These are phyloP conservation scores for Lamellibrachia satsuma DNA, from an alignment of 2,888 invertebrate species.

Conservation along the genomic window DNA sequence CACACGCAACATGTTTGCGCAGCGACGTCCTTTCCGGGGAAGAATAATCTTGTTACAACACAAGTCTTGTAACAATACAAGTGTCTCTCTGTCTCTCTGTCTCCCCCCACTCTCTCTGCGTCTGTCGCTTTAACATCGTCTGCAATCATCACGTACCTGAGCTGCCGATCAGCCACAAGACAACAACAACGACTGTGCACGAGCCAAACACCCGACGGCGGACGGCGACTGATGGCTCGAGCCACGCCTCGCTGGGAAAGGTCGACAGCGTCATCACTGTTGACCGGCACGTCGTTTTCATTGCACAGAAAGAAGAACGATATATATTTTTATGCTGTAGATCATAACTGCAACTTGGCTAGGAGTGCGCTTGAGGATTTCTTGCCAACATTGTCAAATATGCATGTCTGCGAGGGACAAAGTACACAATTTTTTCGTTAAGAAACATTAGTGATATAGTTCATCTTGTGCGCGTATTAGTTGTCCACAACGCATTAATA, in stretches of 20 bases:
- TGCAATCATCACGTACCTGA: background rate
- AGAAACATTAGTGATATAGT: too few species aligned
- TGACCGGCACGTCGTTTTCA: background rate
- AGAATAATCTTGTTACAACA: too few species aligned
- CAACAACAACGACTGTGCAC: background rate
- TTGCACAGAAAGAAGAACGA: background rate
- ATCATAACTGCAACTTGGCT: background rate
- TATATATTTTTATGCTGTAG: background rate
- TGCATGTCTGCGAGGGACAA: too few species aligned
- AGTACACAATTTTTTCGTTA: too few species aligned
- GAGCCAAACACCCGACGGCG: background rate
- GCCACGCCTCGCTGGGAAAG: background rate
- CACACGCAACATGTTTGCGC: too few species aligned
- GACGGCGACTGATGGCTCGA: background rate
- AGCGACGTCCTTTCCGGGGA: too few species aligned
- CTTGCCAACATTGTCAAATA: too few species aligned
- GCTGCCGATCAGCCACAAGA: background rate
- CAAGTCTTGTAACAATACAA: too few species aligned
- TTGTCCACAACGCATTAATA: too few species aligned
- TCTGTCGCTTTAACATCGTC: too few species aligned
- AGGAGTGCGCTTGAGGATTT: too few species aligned
- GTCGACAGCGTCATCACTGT: background rate
- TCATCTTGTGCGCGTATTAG: too few species aligned
- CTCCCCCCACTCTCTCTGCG: constrained; percentile 23
- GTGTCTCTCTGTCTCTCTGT: constrained; percentile 13